Conservation (phyloP, 2,113 vertebrate species). For the Poeciliopsis retropinna region DNA sequence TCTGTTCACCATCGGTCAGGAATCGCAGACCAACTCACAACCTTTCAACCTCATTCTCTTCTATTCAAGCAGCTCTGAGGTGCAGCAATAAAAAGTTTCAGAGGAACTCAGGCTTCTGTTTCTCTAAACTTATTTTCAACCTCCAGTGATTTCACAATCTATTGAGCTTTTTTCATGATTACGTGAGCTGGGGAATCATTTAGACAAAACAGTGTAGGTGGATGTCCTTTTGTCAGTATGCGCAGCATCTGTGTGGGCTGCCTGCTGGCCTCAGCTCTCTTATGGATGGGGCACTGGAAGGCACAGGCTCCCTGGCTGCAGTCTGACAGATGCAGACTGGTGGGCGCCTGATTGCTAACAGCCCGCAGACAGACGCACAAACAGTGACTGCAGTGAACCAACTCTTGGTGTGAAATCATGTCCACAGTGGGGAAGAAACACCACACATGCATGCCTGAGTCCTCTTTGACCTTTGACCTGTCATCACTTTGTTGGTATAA, state of each 20-base stretch:
- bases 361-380: constrained; percentile 66
- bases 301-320: constrained; percentile 62
- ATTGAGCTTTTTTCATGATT: constrained; percentile 62
- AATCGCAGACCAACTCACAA: constrained; percentile 35
- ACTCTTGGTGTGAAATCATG: constrained; percentile 36
- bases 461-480: constrained; percentile 58
- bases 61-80: constrained; percentile 29
- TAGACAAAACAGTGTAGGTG: constrained; percentile 75
- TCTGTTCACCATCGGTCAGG: constrained; percentile 42
- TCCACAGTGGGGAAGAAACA: constrained; percentile 31
- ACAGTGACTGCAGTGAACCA: constrained; percentile 31
- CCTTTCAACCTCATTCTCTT: constrained; percentile 40
- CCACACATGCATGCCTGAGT: constrained; percentile 38
- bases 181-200: constrained; percentile 75
- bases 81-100: constrained; percentile 58
- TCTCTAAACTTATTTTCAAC: constrained; percentile 58
- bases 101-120: constrained; percentile 62
- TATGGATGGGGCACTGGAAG: constrained; percentile 65
- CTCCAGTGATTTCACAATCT: constrained; percentile 73
- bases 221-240: constrained; percentile 78
- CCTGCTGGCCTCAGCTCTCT: constrained; percentile 73
- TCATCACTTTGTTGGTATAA: constrained; percentile 49
- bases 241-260: constrained; percentile 74
- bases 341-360: constrained; percentile 69
- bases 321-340: constrained; percentile 80